Evolutionary conservation across 2,797 vertebrate genomes (phyloP).

Genomic region (Galaxias olidus): DNA sequence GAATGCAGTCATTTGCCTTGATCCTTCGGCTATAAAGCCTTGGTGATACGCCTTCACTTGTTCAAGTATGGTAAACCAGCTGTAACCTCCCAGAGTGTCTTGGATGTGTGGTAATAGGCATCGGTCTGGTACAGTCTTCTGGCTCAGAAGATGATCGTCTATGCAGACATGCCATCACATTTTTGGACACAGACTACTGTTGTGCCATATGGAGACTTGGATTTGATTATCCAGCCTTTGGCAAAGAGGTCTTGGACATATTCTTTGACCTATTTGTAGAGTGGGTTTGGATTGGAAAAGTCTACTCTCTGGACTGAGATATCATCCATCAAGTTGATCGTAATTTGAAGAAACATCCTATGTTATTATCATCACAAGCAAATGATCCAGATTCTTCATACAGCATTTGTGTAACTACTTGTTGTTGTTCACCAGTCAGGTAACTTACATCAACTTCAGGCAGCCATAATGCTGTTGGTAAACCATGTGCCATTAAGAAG

Average conservation of each 20-base stretch:
- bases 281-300: slow-evolving; percentile 12
- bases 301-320: slow-evolving; percentile 9
- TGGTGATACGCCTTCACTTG: slow-evolving; percentile 16
- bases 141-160: slow-evolving; percentile 1
- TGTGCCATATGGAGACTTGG: neutral
- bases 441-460: slow-evolving; percentile 12
- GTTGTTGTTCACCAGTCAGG: neutral
- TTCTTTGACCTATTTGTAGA: slow-evolving; percentile 21
- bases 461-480: no score
- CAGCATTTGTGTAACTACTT: neutral
- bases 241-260: slow-evolving; percentile 23
- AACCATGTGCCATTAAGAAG: no score
- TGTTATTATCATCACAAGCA: neutral
- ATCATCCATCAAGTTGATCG: neutral
- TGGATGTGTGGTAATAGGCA: slow-evolving; percentile 1
- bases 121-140: neutral
- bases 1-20: slow-evolving; percentile 15
- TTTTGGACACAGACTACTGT: slow-evolving; percentile 1
- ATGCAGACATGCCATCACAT: slow-evolving; percentile 12
- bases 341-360: slow-evolving; percentile 13
- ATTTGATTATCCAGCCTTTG: slow-evolving; percentile 15
- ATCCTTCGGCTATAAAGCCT: slow-evolving; percentile 11
- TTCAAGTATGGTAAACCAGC: slow-evolving; percentile 12
- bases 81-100: slow-evolving; percentile 5
- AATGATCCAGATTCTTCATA: slow-evolving; percentile 6